A percentile compares a stretch with the other conserved stretches of the same genome.
phyloP scores from a whole-genome alignment of 2,888 invertebrate species.

The Orchesella flavescens region DNA sequence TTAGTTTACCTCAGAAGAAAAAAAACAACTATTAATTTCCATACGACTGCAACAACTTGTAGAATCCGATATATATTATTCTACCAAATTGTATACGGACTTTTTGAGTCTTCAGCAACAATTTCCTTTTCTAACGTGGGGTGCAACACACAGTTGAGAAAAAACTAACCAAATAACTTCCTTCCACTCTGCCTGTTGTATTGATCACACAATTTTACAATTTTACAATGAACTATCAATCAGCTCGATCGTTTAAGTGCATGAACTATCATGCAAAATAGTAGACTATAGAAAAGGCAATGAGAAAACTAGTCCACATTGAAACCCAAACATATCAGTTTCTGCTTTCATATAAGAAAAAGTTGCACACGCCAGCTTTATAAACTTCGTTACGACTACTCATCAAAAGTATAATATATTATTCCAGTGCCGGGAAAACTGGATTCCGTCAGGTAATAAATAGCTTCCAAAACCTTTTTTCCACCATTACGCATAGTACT shows the following conservation, averaged over 20 bases:
- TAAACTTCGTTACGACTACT: neutral
- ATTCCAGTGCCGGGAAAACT: neutral
- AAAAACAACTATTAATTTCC: neutral
- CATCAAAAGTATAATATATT: neutral
- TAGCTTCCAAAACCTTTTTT: too few relatives aligned
- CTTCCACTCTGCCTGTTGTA: too few relatives aligned
- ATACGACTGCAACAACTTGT: neutral
- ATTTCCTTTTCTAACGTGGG: neutral
- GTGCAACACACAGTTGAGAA: neutral
- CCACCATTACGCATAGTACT: too few relatives aligned
- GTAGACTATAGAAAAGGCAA: neutral
- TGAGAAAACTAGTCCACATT: neutral
- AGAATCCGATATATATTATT: neutral
- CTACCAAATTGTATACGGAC: neutral
- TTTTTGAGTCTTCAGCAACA: neutral
- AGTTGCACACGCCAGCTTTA: neutral
- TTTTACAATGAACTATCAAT: neutral
- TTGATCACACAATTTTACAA: too few relatives aligned
- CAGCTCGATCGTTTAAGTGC: neutral
- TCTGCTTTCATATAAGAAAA: neutral
- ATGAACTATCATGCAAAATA: neutral
- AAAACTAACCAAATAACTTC: neutral
- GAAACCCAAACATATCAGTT: constrained; percentile 21
- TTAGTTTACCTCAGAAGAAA: neutral
- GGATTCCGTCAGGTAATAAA: constrained; percentile 25